Base-by-base conservation (phyloP, 2,888 invertebrate species). In the Polydrusus tereticollis region DNA sequence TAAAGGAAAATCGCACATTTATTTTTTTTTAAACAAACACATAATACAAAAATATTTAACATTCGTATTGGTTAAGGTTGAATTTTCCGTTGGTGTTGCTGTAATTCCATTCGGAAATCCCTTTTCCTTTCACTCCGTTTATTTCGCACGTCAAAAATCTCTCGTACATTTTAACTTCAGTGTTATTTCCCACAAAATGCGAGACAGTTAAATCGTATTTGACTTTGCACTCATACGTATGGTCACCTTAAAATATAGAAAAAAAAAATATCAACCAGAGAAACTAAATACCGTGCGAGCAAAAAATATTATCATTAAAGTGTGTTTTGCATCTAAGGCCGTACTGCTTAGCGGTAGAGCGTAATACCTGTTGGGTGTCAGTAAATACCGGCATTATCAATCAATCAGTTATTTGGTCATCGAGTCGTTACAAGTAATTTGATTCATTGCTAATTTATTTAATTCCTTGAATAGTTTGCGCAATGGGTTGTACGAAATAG, bases 91-190 rank as follows among this genome's bases (percentile, higher is more conserved):
- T 72, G 10, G 52, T 60, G 73, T 90, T 87, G 52, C 89, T 85
- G 83, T 94, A 93, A 80, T 93, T 89, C 87, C 92, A 92, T 84
- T 94, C 93, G 0, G 91, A 90, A 26, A 93, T 88, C 0, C 93
- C 93, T 73, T 90, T 89, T 0, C 93, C 93, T 0, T 87, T 86
- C 0, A 90, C 83, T 0, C 91, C 91, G 84, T 92, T 90, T 7
- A 91, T 89, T 0, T 83, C 84, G 60, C 87, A 87, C 29, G 80
- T 78, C 50, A 88, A 85, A 81, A 90, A 88, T 58, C 92, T 84
- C 81, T 92, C 92, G 76, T 89, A 88, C 85, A 93, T 88, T 50
- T 89, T 87, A 0, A 92, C 91, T 75, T 92, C 91, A 89, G 90
- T 90, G 63, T 92, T 88, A 55, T 88, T 88, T 0, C 93, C 92